Percentiles rank a stretch among this genome's conserved stretches.
These are phyloP conservation scores for Manis javanica DNA, from an alignment of 2,797 vertebrate species.

Conservation along the genomic window DNA sequence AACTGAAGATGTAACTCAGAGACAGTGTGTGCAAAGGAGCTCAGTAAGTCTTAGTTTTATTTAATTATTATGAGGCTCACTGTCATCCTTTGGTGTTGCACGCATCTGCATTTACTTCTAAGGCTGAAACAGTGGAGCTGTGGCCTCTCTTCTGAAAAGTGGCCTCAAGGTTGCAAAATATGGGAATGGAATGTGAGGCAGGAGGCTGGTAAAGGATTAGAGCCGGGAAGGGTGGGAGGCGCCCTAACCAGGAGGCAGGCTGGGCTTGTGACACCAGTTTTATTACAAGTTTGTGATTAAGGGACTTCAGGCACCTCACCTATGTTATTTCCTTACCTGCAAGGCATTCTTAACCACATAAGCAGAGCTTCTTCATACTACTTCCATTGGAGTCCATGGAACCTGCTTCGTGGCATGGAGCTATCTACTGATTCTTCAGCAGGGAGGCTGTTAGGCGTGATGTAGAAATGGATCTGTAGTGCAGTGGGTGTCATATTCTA, in stretches of 20 bases:
- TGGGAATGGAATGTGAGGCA: background rate
- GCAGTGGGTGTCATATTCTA: background rate
- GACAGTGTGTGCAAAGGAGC: background rate
- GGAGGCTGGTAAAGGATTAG: background rate
- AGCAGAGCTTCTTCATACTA: background rate
- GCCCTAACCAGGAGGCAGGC: background rate
- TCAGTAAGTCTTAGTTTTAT: background rate
- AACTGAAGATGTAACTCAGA: background rate
- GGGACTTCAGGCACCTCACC: background rate
- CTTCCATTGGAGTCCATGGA: background rate
- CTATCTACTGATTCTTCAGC: background rate
- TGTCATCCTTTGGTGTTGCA: background rate
- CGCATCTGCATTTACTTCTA: background rate
- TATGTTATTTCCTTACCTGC: background rate
- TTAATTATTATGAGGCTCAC: background rate
- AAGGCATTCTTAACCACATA: background rate
- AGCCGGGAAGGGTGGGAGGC: background rate
- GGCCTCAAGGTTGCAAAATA: background rate
- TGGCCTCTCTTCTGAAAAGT: background rate
- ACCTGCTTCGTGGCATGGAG: background rate
- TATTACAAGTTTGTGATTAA: background rate
- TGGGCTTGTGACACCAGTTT: background rate
- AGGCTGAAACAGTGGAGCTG: background rate
- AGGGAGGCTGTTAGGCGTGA: too few species aligned
- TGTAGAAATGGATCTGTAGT: background rate